Base-by-base conservation (phyloP, 2,113 vertebrate genomes). In the Regulus satrapa region DNA sequence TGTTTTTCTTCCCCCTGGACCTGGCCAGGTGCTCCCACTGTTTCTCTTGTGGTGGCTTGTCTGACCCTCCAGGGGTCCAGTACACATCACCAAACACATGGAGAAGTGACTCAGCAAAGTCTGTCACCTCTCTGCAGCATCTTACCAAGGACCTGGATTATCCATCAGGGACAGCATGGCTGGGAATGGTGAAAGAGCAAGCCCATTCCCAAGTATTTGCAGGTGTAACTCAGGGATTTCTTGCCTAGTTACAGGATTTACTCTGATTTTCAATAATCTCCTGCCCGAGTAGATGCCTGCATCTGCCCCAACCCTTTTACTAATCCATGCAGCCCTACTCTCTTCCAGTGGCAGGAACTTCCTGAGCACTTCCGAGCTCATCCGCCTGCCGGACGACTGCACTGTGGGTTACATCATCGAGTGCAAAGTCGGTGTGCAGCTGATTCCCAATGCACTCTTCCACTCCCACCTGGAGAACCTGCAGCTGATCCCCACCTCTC, bases 401-500 rank as follows among this genome's bases (percentile, higher is more conserved):
- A 99, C 99, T 0, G 97, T 99, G 93, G 99, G 99, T n/a, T 99
- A 99, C 93, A 99, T 99, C 26, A 86, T 99, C 1, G 99, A 99
- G 96, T 98, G 97, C 85, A 97, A 98, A 83, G 97, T 99, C 1
- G 98, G 98, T 0, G 89, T 98, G 68, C 98, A 80, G 41, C 98
- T 99, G 98, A 97, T 98, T 69, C 98, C 98, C 95, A 98, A 97
- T 18, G 52, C 93, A 0, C 97, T 99, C 41, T 99, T 99, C 97
- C 99, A 99, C 92, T 99, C 99, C 4, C 99, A 99, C 96, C 97
- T 99, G 97, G 99, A 99, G 96, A 99, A 99, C 94, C 96, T 99
- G 80, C 98, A 98, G 90, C 98, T 98, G 66, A 96, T 99, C 48
- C 90, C 96, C 16, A 82, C 95, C 1, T 92, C 97, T 34, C 97